Percentiles rank a stretch among this genome's conserved stretches.
Evolutionary conservation across 2,888 invertebrate species (phyloP).

Genomic region (Mythimna impura): DNA sequence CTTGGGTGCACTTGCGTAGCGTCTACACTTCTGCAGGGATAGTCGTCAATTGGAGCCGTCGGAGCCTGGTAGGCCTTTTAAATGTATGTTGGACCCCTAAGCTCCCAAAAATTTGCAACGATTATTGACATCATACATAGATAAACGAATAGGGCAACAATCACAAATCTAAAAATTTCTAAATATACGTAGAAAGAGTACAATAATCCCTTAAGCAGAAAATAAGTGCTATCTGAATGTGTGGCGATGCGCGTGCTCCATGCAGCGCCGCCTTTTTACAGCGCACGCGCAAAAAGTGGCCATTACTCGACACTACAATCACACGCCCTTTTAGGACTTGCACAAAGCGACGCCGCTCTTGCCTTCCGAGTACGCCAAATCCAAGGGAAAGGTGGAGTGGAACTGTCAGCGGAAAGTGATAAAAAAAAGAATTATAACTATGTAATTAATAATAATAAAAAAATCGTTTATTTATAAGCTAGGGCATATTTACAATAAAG

Average conservation of each 20-base stretch:
- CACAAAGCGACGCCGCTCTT: slow-evolving; percentile 81
- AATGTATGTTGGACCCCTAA: too few relatives aligned
- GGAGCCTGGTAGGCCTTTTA: too few relatives aligned
- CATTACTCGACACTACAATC: slow-evolving; percentile 79
- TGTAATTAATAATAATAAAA: too few relatives aligned
- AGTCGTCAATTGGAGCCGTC: too few relatives aligned
- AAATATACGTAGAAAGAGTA: neutral
- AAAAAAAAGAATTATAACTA: too few relatives aligned
- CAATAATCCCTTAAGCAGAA: slow-evolving; percentile 44
- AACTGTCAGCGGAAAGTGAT: slow-evolving; percentile 62
- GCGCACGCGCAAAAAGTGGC: slow-evolving; percentile 80
- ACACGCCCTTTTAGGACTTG: slow-evolving; percentile 79
- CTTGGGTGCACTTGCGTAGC: neutral
- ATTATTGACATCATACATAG: neutral
- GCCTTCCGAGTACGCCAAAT: slow-evolving; percentile 72
- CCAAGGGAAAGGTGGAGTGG: slow-evolving; percentile 59
- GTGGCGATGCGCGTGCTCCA: slow-evolving; percentile 59
- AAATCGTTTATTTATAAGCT: too few relatives aligned
- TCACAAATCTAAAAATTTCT: neutral
- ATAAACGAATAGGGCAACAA: neutral
- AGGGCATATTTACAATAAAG: too few relatives aligned
- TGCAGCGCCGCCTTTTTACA: slow-evolving; percentile 80
- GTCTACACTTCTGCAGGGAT: neutral
- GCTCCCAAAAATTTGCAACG: neutral
- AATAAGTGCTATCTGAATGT: slow-evolving; percentile 20